Base-by-base conservation (phyloP, 2,113 vertebrate genomes). In the Pantherophis guttatus region DNA sequence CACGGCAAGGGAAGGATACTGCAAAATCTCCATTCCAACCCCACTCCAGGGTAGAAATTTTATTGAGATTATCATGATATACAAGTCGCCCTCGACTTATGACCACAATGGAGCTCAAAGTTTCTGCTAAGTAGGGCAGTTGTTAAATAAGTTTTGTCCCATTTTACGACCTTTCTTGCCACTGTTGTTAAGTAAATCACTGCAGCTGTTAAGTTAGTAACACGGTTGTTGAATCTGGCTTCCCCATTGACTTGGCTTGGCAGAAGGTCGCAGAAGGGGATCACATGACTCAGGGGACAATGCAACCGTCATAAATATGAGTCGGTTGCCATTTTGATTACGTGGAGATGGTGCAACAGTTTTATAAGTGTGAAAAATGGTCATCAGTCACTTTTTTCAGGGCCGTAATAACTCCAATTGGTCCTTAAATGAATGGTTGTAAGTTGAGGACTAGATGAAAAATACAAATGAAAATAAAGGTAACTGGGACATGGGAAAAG, bases 241-340 rank as follows among this genome's bases (percentile, higher is more conserved):
- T 29, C 1, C 59, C 26, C 26, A 65, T 12, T 29, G 59, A 65
- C 3, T 65, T 65, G 29, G 59, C 59, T 65, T 65, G 10, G 29
- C 59, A 65, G 24, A 4, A 29, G 10, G 10, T 65, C 1, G 3
- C 26, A 29, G 3, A 65, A 5, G 9, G 59, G 3, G 59, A 29
- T 12, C 4, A 0, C 26, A 12, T 5, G 26, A 65, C 59, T 3
- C 3, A 0, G 3, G 26, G 26, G 59, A 65, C 26, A 65, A 3
- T 0, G 3, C 10, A 65, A 12, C 9, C 0, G 0, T 65, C 24
- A 5, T 11, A 65, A 65, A 12, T 65, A 65, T 29, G 23, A 65
- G 59, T 26, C 24, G 10, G 24, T 29, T 62, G 59, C 59, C 24
- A 62, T 65, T 29, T 65, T 29, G 59, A 65, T 65, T 12, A 65